A percentile compares a stretch with the other conserved stretches of the same genome.
Conservation (phyloP, 2,888 invertebrate genomes). For the Steinernema carpocapsae region DNA sequence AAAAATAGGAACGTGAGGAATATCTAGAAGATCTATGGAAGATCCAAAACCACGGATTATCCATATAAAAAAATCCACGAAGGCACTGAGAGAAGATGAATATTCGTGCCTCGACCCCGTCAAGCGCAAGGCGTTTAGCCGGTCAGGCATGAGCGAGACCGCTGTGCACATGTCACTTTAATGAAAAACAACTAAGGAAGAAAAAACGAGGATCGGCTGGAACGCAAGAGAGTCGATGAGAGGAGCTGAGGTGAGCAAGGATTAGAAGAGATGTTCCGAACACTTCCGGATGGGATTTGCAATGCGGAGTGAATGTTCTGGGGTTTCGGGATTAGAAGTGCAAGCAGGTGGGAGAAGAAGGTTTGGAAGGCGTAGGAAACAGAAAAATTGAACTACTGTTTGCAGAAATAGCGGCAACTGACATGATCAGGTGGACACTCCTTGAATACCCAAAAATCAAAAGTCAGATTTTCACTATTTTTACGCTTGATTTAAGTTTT, state of each 20-base stretch:
- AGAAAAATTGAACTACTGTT: not conserved
- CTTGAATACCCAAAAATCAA: too few species aligned
- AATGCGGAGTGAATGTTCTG: not conserved
- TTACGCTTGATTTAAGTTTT: too few species aligned
- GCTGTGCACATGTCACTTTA: conserved; percentile 27
- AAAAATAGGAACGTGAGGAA: too few species aligned
- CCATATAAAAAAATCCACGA: too few species aligned
- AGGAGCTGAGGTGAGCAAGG: not conserved
- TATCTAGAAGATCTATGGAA: too few species aligned
- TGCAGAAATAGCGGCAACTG: too few species aligned
- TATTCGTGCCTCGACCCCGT: not conserved
- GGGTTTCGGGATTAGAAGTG: not conserved
- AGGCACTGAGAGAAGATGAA: not conserved
- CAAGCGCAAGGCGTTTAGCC: not conserved
- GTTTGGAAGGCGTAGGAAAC: too few species aligned
- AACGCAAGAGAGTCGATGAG: not conserved
- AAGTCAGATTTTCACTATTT: too few species aligned
- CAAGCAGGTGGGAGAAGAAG: too few species aligned
- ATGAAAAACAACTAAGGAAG: conserved; percentile 8
- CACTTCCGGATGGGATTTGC: not conserved
- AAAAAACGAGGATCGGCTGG: not conserved
- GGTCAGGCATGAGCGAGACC: not conserved
- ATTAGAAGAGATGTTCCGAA: not conserved
- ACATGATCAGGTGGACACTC: too few species aligned
- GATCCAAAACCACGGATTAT: too few species aligned